A percentile compares a stretch with the other conserved stretches of the same genome.
Evolutionary conservation across 2,888 invertebrate species (phyloP).

Genomic region (Quadroppia sp.): DNA sequence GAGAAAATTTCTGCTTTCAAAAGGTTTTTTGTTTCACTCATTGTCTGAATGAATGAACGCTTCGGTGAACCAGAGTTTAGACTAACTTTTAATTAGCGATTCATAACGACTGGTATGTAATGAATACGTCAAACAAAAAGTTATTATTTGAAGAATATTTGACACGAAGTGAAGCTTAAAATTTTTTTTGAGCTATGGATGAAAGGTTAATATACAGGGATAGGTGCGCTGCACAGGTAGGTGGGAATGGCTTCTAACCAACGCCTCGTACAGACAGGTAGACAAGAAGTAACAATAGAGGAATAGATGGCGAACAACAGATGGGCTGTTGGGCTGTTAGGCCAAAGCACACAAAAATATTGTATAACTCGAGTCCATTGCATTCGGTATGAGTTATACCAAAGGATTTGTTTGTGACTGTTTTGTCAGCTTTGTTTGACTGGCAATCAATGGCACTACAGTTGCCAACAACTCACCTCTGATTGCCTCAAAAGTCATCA

Average conservation of each 20-base stretch:
- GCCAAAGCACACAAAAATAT: slow-evolving; percentile 26
- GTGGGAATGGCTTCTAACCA: slow-evolving; percentile 36
- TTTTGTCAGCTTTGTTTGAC: slow-evolving; percentile 35
- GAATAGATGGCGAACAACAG: slow-evolving; percentile 34
- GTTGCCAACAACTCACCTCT: neutral
- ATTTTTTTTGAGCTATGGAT: slow-evolving; percentile 1
- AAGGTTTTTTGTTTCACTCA: neutral
- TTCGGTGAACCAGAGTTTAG: slow-evolving; percentile 2
- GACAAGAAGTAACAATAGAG: slow-evolving; percentile 29
- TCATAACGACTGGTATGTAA: neutral
- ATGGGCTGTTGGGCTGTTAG: slow-evolving; percentile 33
- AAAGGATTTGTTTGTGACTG: slow-evolving; percentile 13
- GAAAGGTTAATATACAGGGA: slow-evolving; percentile 38
- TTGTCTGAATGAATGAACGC: slow-evolving; percentile 7
- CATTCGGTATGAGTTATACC: slow-evolving; percentile 26
- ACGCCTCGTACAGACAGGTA: slow-evolving; percentile 36
- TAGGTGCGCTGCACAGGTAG: slow-evolving; percentile 28
- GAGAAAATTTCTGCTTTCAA: neutral
- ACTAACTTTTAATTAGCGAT: slow-evolving; percentile 21
- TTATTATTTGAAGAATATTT: slow-evolving; percentile 19
- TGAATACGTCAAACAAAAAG: slow-evolving; percentile 20
- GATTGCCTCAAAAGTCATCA: neutral
- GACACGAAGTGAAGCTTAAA: slow-evolving; percentile 10
- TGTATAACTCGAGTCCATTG: slow-evolving; percentile 34
- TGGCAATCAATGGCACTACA: slow-evolving; percentile 11